Evolutionary conservation across 2,888 invertebrate genomes (phyloP).

Genomic region (Merodon equestris): DNA sequence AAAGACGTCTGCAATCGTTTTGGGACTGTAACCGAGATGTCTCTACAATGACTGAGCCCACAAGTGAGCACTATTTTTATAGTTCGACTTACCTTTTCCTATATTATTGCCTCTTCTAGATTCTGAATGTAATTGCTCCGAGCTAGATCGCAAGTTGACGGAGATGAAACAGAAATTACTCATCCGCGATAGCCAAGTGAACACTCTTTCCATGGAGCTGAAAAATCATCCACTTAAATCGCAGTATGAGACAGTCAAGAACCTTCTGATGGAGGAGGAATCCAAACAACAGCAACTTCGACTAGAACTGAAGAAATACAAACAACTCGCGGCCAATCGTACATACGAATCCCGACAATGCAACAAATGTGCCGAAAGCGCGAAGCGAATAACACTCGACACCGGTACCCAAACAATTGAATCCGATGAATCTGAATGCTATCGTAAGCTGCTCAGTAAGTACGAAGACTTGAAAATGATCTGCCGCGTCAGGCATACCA

Average conservation of each 20-base stretch:
- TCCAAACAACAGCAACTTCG: slow-evolving; percentile 70
- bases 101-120: slow-evolving; percentile 14
- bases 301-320: slow-evolving; percentile 73
- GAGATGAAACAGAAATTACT: slow-evolving; percentile 73
- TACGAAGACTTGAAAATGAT: slow-evolving; percentile 73
- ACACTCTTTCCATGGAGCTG: slow-evolving; percentile 73
- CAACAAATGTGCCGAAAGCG: slow-evolving; percentile 29
- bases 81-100: background rate
- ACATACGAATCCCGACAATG: slow-evolving; percentile 62
- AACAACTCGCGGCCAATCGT: slow-evolving; percentile 69
- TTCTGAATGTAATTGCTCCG: slow-evolving; percentile 62
- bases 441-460: slow-evolving; percentile 71
- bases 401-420: slow-evolving; percentile 39
- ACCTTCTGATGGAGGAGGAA: slow-evolving; percentile 74
- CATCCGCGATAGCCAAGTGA: slow-evolving; percentile 75
- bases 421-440: slow-evolving; percentile 58
- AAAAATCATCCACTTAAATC: slow-evolving; percentile 75
- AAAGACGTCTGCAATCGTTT: slow-evolving; percentile 73
- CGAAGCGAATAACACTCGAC: slow-evolving; percentile 30
- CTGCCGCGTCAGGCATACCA: slow-evolving; percentile 72
- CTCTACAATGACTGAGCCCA: slow-evolving; percentile 75
- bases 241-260: slow-evolving; percentile 73
- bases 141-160: slow-evolving; percentile 73
- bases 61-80: slow-evolving; percentile 70
- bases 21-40: slow-evolving; percentile 72